Conservation (phyloP, 2,797 vertebrate genomes). For the Falco cherrug region DNA sequence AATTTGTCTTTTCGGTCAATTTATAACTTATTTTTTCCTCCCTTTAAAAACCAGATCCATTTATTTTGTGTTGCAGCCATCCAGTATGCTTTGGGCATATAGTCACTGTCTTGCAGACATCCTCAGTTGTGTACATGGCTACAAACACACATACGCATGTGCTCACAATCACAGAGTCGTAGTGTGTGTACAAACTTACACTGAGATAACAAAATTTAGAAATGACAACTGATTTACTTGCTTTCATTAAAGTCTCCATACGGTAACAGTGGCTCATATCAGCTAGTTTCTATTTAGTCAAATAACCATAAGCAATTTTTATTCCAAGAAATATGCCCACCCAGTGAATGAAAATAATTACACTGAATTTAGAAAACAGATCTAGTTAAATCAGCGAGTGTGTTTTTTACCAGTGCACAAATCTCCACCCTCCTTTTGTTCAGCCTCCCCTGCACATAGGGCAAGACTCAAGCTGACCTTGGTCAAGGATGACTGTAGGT, state of each 20-base stretch:
- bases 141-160: neutral
- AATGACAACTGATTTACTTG: constrained; percentile 24
- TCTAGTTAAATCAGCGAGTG: neutral
- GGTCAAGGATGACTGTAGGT: neutral
- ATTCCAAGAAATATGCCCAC: neutral
- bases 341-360: constrained; percentile 27
- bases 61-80: neutral
- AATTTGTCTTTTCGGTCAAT: neutral
- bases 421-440: neutral
- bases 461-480: neutral
- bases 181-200: neutral
- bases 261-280: neutral
- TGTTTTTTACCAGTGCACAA: neutral
- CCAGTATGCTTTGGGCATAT: neutral
- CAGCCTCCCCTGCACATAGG: neutral
- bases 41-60: neutral
- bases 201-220: neutral
- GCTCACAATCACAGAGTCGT: neutral
- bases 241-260: neutral
- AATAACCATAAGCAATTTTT: constrained; percentile 20
- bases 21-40: neutral
- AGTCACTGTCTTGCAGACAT: neutral
- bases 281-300: constrained; percentile 17
- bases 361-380: neutral
- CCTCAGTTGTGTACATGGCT: neutral